Evolutionary conservation across 1,140 invertebrate species (phyloP).

Genomic region (Pachypsylla venusta): DNA sequence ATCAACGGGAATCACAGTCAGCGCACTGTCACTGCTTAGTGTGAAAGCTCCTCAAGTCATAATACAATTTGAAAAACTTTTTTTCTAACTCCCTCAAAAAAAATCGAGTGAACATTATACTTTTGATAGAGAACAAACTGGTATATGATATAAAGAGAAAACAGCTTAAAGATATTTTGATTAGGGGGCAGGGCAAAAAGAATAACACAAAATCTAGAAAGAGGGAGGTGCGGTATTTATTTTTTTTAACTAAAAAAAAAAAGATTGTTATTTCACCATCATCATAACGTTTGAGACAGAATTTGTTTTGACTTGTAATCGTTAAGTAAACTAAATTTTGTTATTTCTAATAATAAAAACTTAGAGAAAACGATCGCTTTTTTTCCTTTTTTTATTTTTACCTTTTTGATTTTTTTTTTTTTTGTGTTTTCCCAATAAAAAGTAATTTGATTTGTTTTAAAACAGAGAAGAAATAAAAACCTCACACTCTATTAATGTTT

Average conservation of each 20-base stretch:
- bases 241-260: conserved; percentile 8
- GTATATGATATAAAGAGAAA: neutral
- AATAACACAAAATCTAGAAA: neutral
- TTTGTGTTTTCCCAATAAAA: neutral
- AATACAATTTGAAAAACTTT: too few species aligned
- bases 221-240: neutral
- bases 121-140: neutral
- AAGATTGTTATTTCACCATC: conserved; percentile 6
- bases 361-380: neutral
- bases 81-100: neutral
- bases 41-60: too few species aligned
- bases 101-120: neutral
- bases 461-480: neutral
- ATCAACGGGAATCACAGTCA: too few species aligned
- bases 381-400: neutral
- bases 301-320: conserved; percentile 7
- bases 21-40: too few species aligned
- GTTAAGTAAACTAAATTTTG: conserved; percentile 7
- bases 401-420: neutral
- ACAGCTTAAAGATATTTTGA: neutral
- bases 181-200: conserved; percentile 5
- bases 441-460: neutral
- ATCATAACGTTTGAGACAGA: neutral
- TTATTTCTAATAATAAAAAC: conserved; percentile 2
- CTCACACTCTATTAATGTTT: neutral